These are phyloP conservation scores for Drosophila fungiperda DNA, from an alignment of 2,888 invertebrate genomes.

Conservation along the genomic window DNA sequence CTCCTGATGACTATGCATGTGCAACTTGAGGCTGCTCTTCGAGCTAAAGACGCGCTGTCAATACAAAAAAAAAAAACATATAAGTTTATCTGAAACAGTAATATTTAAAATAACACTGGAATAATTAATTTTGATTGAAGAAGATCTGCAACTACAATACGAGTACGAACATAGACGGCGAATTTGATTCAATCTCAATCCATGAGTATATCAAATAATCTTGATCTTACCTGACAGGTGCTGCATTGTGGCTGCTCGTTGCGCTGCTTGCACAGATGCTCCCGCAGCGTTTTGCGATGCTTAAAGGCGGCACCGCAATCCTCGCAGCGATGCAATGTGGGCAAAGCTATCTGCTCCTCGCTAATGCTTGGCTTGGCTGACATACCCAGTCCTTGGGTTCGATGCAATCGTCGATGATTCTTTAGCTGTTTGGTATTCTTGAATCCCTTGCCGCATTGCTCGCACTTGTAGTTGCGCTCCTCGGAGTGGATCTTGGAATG, in stretches of 20 bases:
- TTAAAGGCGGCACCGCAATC: conserved; percentile 83
- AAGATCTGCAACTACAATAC: neutral
- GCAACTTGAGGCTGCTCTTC: conserved; percentile 86
- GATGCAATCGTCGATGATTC: conserved; percentile 90
- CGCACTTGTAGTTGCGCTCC: conserved; percentile 87
- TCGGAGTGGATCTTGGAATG: conserved; percentile 91
- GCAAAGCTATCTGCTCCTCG: conserved; percentile 3
- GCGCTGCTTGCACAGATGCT: conserved; percentile 86
- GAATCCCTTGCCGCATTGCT: conserved; percentile 91
- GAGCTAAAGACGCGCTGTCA: conserved; percentile 75
- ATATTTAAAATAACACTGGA: neutral
- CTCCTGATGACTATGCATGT: conserved; percentile 84
- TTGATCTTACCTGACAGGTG: conserved; percentile 49
- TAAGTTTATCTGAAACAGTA: neutral
- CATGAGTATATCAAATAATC: too few relatives aligned
- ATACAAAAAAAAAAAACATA: neutral
- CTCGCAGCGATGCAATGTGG: conserved; percentile 84
- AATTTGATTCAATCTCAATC: neutral
- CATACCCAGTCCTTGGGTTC: conserved; percentile 78
- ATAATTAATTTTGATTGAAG: neutral
- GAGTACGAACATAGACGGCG: neutral
- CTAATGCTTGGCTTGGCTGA: conserved; percentile 25
- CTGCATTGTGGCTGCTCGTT: conserved; percentile 86
- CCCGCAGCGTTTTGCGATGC: conserved; percentile 85
- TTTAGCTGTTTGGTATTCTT: conserved; percentile 92